phyloP scores from a whole-genome alignment of 2,888 invertebrate genomes.

The Lasioglossum calceatum region DNA sequence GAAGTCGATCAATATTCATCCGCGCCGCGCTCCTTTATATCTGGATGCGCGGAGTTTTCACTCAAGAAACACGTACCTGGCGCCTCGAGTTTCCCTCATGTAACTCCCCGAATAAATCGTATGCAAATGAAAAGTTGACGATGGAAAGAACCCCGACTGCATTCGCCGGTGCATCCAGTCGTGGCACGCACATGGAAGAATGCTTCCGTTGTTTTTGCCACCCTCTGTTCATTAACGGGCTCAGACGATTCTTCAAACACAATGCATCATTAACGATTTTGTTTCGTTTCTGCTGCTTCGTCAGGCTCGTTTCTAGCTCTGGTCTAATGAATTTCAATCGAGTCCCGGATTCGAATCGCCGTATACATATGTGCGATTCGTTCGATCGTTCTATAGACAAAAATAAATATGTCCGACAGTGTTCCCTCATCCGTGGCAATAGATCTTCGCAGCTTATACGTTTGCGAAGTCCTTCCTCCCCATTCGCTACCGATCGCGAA shows the following conservation, averaged over 20 bases:
- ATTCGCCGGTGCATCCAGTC: constrained; percentile 17
- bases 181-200: constrained; percentile 32
- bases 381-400: neutral
- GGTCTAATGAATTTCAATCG: neutral
- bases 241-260: neutral
- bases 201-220: neutral
- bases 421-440: neutral
- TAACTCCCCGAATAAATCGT: constrained; percentile 49
- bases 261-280: no score
- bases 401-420: neutral
- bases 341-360: neutral
- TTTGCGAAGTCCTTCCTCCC: neutral
- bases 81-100: constrained; percentile 11
- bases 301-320: neutral
- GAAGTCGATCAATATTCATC: constrained; percentile 57
- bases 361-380: neutral
- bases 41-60: constrained; percentile 26
- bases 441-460: constrained; percentile 4
- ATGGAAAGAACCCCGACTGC: constrained; percentile 36
- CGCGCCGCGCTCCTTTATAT: constrained; percentile 32
- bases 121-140: constrained; percentile 48
- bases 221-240: neutral
- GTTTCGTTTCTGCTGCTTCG: neutral
- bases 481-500: neutral
- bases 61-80: constrained; percentile 39